A percentile compares a stretch with the other conserved stretches of the same genome.
Conservation (phyloP, 2,113 vertebrate genomes). For the Bucco capensis region DNA sequence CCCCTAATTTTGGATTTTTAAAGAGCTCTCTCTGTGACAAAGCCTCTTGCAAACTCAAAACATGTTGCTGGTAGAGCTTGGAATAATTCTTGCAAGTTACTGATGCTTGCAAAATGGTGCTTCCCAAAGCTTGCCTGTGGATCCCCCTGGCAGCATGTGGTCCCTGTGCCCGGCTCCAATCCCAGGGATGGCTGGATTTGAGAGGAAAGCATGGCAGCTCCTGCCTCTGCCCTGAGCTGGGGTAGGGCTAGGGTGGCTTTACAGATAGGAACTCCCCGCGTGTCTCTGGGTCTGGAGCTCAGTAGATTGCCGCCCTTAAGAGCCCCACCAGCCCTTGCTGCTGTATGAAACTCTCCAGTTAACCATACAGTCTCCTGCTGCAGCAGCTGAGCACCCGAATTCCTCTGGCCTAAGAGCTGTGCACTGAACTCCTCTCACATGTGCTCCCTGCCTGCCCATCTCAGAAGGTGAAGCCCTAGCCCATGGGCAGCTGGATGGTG, state of each 20-base stretch:
- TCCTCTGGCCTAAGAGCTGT: slow-evolving; percentile 42
- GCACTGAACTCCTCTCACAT: slow-evolving; percentile 41
- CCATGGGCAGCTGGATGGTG: accelerated
- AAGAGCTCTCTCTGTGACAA: neutral
- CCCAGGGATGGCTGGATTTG: neutral
- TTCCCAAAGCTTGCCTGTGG: neutral
- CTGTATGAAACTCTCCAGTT: slow-evolving; percentile 27
- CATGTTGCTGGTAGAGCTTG: neutral
- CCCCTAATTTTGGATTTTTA: slow-evolving; percentile 24
- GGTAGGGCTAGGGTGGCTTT: too few relatives aligned
- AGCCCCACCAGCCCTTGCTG: slow-evolving; percentile 2
- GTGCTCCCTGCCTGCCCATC: neutral
- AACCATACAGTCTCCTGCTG: slow-evolving; percentile 3
- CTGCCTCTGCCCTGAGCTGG: neutral
- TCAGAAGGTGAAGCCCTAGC: neutral
- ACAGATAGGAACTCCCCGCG: accelerated
- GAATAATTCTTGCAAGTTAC: neutral
- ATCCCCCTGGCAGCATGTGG: neutral
- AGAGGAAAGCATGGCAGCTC: neutral
- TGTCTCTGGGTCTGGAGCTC: neutral
- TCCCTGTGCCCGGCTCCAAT: neutral
- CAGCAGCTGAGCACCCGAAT: slow-evolving; percentile 52
- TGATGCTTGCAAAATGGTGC: neutral
- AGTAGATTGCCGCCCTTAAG: neutral
- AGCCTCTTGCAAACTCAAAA: neutral